Conservation (phyloP, 2,797 vertebrate species). For the Scomberomorus guttatus region DNA sequence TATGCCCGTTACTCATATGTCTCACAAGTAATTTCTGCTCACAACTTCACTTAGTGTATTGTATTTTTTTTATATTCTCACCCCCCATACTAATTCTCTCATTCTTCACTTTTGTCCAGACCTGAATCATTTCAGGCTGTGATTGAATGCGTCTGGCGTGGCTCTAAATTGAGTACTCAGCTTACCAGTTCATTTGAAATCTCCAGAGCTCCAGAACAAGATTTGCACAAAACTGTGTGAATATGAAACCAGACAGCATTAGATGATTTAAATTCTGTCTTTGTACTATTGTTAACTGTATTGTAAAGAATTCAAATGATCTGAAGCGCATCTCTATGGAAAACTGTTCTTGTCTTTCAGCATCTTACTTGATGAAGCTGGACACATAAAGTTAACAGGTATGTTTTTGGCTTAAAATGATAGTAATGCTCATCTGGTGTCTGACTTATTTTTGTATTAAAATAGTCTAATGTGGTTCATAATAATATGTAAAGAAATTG, state of each 20-base stretch:
- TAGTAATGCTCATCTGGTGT: too few relatives aligned
- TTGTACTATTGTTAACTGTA: background rate
- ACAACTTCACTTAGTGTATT: background rate
- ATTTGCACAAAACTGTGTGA: background rate
- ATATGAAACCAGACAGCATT: background rate
- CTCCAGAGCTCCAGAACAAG: background rate
- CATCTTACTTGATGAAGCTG: constrained; percentile 99
- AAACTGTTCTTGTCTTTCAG: constrained; percentile 89
- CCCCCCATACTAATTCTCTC: background rate
- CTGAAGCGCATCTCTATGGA: constrained; percentile 28
- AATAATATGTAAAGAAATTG: constrained; percentile 2
- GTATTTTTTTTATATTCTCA: too few relatives aligned
- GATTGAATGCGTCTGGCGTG: background rate
- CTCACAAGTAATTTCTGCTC: background rate
- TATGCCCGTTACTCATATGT: background rate
- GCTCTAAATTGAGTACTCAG: background rate
- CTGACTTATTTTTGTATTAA: background rate
- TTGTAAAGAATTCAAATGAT: background rate
- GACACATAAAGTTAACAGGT: constrained; percentile 99
- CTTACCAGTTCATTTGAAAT: background rate
- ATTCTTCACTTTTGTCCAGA: background rate
- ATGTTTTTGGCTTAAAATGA: constrained; percentile 3
- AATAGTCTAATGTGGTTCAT: background rate
- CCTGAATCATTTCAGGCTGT: background rate
- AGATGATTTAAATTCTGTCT: background rate